These are phyloP conservation scores for Dione vanillae DNA, from an alignment of 2,888 invertebrate species.

Conservation along the genomic window DNA sequence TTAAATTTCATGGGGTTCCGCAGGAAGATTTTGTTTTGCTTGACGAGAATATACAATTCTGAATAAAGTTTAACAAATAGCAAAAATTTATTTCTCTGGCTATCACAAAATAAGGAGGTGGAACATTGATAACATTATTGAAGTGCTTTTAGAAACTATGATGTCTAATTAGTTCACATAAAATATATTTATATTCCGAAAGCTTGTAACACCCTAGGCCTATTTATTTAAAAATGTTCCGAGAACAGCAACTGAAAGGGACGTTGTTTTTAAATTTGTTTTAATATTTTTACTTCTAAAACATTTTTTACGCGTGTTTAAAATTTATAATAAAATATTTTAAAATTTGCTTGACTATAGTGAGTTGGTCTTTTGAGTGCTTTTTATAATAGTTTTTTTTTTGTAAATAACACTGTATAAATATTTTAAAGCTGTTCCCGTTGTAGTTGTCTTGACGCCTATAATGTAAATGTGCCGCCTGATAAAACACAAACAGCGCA, in stretches of 20 bases:
- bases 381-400: too few relatives aligned
- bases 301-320: too few relatives aligned
- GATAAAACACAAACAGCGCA: slow-evolving; percentile 40
- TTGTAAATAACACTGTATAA: neutral
- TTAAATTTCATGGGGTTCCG: too few relatives aligned
- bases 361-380: too few relatives aligned
- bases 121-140: neutral
- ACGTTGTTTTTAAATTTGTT: neutral
- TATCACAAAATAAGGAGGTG: neutral
- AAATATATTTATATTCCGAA: neutral
- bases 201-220: neutral
- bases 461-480: slow-evolving; percentile 38
- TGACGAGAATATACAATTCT: too few relatives aligned
- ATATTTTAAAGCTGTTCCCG: slow-evolving; percentile 23
- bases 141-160: neutral
- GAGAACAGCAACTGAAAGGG: neutral
- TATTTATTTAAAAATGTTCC: neutral
- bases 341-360: too few relatives aligned
- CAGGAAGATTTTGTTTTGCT: too few relatives aligned
- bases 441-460: slow-evolving; percentile 29
- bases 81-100: too few relatives aligned
- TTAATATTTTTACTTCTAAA: too few relatives aligned
- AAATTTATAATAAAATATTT: too few relatives aligned
- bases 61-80: too few relatives aligned
- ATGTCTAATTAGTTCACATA: neutral